Base-by-base conservation (phyloP, 2,888 invertebrate species). In the Drosophila lacicola region DNA sequence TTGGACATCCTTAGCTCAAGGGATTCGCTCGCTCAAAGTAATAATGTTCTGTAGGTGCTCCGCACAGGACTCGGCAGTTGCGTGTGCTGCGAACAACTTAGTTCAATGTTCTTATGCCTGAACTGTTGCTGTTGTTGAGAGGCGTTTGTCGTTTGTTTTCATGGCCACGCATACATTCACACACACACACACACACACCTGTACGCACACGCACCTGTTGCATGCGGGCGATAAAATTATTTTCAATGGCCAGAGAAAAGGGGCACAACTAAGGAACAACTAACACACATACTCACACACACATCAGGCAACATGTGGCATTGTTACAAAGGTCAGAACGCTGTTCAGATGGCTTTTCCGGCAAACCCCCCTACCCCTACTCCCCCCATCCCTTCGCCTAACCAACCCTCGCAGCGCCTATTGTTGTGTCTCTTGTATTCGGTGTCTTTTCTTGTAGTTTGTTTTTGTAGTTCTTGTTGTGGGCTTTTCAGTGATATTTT, bases 201-300 rank as follows among this genome's bases (percentile, higher is more conserved):
- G 19, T 46, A 39, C 37, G 56, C 39, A 14, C 45, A 44, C 34
- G 37, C 44, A 79, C 79, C 80, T 79, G 79, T 79, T 79, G 79
- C 77, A 51, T 46, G 68, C 63, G 46, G 55, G 41, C 58, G 75
- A 75, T 79, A 79, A 79, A 71, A 77, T 77, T 71, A 68, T 79
- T 79, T 75, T 75, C 71, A 70, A 64, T 74, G 64, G 51, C 54
- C 45, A 53, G 45, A 21, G 51, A 33, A 47, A 57, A 29, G 53
- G 29, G 53, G 21, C 13, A 33, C 41, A 64, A 42, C 37, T 36
- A 49, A 44, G 19, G n/a, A n/a, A n/a, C n/a, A n/a, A n/a, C n/a
- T n/a, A n/a, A n/a, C n/a, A n/a, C n/a, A n/a, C n/a, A n/a, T n/a
- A n/a, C n/a, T n/a, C n/a, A 9, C 14, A 4, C 41, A 17, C 3